Conservation (phyloP, 2,797 vertebrate species). For the Gephyroberyx darwinii region DNA sequence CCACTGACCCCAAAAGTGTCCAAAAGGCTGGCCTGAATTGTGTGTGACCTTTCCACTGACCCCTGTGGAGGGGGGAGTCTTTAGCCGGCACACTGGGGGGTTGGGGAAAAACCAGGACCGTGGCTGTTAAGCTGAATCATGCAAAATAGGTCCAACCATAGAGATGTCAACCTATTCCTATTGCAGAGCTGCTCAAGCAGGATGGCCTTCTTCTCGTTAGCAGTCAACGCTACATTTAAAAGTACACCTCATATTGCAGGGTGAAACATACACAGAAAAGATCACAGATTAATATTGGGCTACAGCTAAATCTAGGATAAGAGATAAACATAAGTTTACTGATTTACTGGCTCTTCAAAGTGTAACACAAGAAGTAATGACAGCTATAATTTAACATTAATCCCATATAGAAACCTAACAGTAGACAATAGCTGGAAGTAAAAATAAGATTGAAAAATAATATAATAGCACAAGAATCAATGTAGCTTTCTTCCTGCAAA, state of each 20-base stretch:
- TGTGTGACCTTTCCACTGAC: constrained; percentile 77
- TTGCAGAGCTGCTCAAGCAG: not conserved
- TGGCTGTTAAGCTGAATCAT: constrained; percentile 47
- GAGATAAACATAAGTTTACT: not conserved
- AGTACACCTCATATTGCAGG: not conserved
- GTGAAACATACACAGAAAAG: not conserved
- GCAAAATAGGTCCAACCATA: constrained; percentile 52
- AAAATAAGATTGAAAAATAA: too few species aligned
- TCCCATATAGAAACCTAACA: not conserved
- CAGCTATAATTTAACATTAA: constrained; percentile 6
- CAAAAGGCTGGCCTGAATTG: constrained; percentile 73
- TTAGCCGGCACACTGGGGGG: constrained; percentile 51
- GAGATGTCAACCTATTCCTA: constrained; percentile 15
- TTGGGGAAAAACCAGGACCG: constrained; percentile 47
- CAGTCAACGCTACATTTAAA: not conserved
- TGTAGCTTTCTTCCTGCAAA: not conserved
- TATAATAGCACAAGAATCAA: not conserved
- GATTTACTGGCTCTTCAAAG: too few species aligned
- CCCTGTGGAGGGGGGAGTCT: constrained; percentile 51
- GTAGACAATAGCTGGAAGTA: not conserved
- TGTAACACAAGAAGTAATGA: not conserved
- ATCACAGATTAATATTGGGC: not conserved
- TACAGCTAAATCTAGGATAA: not conserved
- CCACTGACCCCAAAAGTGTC: constrained; percentile 75
- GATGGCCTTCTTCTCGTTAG: not conserved